Base-by-base conservation (phyloP, 2,113 vertebrate genomes). In the Brachypodius melanocephalos region DNA sequence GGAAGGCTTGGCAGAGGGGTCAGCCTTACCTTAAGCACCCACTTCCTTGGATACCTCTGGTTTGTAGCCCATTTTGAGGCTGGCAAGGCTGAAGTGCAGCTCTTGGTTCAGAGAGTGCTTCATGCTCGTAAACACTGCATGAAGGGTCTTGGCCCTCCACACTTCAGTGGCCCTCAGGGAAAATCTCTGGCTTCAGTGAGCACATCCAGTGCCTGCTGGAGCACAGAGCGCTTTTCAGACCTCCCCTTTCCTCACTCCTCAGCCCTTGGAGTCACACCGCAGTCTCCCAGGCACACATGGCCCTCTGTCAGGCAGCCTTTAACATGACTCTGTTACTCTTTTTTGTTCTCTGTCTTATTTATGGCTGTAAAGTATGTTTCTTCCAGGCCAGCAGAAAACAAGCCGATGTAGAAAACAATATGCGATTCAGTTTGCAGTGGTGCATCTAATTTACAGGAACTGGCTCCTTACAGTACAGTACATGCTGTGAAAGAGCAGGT, bases 401-500 rank as follows among this genome's bases (percentile, higher is more conserved):
- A 86, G 72, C 34, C 2, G 1, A 42, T 34, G 71, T 42, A 31
- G 81, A 69, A 94, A 95, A 96, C 80, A 91, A 91, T 96, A 52
- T 10, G 48, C 0, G 14, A 77, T 88, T 96, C 76, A 91, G 73
- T 84, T 93, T 89, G 91, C 82, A 61, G 68, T 17, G 54, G 75
- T 66, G 95, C 94, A 95, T 82, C 90, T 73, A 52, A 90, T 94
- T 95, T 87, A 83, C 87, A 96, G 93, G 95, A 95, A 95, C 94
- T 81, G 75, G 40, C 73, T 96, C 76, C 84, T 82, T 69, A 4
- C 42, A 48, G 95, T 95, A 97, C 96, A 90, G 95, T 94, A 97
- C 95, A 68, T 96, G 85, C 97, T 96, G 95, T 97, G 96, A 96
- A 96, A 82, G 49, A 83, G 90, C 92, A 94, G 83, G 88, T 93